Evolutionary conservation across 1,140 invertebrate genomes (phyloP).

Genomic region (Pygmarrhopalites habei): DNA sequence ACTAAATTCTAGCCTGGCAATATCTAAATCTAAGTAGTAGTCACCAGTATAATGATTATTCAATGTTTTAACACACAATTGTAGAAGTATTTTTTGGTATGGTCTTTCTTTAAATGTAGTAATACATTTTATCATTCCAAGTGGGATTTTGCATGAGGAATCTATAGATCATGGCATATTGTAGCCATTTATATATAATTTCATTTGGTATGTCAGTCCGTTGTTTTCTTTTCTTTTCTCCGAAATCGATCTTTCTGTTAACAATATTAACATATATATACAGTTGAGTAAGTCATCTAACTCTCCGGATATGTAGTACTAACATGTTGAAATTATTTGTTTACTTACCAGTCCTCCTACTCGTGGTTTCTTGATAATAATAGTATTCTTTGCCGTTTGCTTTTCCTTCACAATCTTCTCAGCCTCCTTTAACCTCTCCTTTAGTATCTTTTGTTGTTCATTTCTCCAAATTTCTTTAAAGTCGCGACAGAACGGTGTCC

Average conservation of each 20-base stretch:
- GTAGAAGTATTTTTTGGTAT: not conserved
- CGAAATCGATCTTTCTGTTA: slow-evolving; percentile 36
- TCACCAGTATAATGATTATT: no score
- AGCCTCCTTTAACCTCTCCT: slow-evolving; percentile 55
- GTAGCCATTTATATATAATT: slow-evolving; percentile 8
- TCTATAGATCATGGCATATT: not conserved
- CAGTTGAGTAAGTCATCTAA: no score
- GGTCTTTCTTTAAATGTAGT: not conserved
- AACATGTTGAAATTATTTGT: not conserved
- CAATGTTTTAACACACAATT: no score
- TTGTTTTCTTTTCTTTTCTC: slow-evolving; percentile 14
- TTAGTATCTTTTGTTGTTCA: slow-evolving; percentile 74
- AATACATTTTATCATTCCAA: not conserved
- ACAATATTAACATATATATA: not conserved
- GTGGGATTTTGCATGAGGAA: not conserved
- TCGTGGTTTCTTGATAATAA: slow-evolving; percentile 40
- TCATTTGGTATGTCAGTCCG: slow-evolving; percentile 1
- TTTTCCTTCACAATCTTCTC: slow-evolving; percentile 43
- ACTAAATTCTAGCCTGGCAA: no score
- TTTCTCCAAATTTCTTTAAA: slow-evolving; percentile 95
- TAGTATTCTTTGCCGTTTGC: slow-evolving; percentile 55
- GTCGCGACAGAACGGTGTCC: slow-evolving; percentile 83
- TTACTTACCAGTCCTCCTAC: slow-evolving; percentile 39
- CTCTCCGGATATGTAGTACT: not conserved
- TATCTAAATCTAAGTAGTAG: no score